Evolutionary conservation across 2,113 vertebrate genomes (phyloP).

Genomic region (Piaya cayana): DNA sequence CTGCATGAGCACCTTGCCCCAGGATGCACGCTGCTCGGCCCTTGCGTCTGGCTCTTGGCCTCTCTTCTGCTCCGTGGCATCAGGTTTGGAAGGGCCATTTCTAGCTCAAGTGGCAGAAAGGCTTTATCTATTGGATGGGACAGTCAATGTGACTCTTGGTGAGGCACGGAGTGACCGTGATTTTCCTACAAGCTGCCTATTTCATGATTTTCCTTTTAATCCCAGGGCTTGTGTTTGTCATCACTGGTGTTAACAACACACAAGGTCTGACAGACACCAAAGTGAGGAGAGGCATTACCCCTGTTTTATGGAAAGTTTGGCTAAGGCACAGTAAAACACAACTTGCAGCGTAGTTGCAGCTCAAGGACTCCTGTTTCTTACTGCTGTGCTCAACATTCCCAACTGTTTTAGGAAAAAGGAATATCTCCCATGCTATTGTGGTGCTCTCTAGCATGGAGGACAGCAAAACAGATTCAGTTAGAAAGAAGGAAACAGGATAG

Average conservation of each 20-base stretch:
- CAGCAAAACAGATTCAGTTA: not conserved
- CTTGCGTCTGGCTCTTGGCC: not conserved
- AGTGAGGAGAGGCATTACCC: not conserved
- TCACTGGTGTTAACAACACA: not conserved
- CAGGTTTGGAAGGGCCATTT: not conserved
- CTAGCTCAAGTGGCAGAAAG: not conserved
- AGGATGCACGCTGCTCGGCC: not conserved
- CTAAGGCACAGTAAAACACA: not conserved
- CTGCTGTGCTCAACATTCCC: not conserved
- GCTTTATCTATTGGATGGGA: accelerated
- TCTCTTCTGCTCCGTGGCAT: not conserved
- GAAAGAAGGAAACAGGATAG: not conserved
- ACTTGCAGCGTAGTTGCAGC: not conserved
- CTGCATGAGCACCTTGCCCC: not conserved
- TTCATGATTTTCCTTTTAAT: not conserved
- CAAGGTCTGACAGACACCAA: not conserved
- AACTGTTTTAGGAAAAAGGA: not conserved
- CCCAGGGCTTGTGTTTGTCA: not conserved
- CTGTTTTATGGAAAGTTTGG: not conserved
- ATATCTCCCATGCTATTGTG: not conserved
- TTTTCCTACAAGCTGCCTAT: not conserved
- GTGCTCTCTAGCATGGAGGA: not conserved
- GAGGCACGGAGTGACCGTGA: not conserved
- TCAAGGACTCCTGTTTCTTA: not conserved
- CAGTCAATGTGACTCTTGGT: not conserved